These are phyloP conservation scores for Pelobates cultripes DNA, from an alignment of 2,797 vertebrate species.

Conservation along the genomic window DNA sequence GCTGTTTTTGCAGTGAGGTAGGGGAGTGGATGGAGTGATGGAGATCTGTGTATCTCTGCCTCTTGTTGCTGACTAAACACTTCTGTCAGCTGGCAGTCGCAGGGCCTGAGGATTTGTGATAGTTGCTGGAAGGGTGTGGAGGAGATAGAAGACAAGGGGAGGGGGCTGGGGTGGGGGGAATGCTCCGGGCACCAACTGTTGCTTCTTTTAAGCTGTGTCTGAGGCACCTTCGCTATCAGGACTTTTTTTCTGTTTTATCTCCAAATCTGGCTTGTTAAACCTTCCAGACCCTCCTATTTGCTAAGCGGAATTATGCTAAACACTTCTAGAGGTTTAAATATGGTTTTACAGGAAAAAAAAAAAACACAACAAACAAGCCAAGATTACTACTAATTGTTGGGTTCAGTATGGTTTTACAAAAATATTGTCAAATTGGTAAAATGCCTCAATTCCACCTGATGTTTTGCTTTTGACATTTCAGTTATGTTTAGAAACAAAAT, in stretches of 20 bases:
- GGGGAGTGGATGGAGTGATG: slow-evolving; percentile 51
- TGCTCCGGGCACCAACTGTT: slow-evolving; percentile 40
- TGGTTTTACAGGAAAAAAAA: too few relatives aligned
- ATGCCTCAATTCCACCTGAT: too few relatives aligned
- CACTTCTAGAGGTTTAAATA: neutral
- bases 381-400: too few relatives aligned
- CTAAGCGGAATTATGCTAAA: neutral
- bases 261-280: neutral
- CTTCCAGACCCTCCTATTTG: neutral
- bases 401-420: too few relatives aligned
- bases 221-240: slow-evolving; percentile 12
- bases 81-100: slow-evolving; percentile 79
- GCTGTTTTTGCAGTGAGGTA: neutral
- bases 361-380: too few relatives aligned
- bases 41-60: slow-evolving; percentile 57
- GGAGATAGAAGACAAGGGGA: slow-evolving; percentile 60
- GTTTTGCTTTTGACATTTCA: too few relatives aligned
- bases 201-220: slow-evolving; percentile 41
- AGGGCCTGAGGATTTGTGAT: slow-evolving; percentile 73
- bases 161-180: slow-evolving; percentile 46
- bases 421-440: too few relatives aligned
- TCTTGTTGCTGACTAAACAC: slow-evolving; percentile 80
- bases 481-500: too few relatives aligned
- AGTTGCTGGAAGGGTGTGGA: slow-evolving; percentile 69
- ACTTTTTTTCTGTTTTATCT: slow-evolving; percentile 9